Evolutionary conservation across 2,113 vertebrate species (phyloP), one percentile per base, ranked within the genome.

Genomic region (Eclectus roratus): DNA sequence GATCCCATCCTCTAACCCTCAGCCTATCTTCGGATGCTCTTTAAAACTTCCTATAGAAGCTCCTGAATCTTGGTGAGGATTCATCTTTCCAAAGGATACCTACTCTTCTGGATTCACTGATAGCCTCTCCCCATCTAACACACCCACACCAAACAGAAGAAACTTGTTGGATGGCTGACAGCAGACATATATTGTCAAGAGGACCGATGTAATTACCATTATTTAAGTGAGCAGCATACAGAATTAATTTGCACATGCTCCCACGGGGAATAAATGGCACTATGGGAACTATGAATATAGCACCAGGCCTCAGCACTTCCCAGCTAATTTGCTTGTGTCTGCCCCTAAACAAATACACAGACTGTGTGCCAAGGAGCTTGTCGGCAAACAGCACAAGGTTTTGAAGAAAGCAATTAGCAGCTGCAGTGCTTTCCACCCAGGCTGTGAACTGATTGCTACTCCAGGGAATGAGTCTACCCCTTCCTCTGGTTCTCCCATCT

Each of bases 211-310:
- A 97, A 93, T 95, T 97, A 95, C 94, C 92, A 84, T 77, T 70
- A 6, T 94, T 94, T 81, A 97, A 97, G 83, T 65, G 93, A 96
- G 94, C 83, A 95, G 92, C 83, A 78, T 91, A 86, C 93, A 93
- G 90, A 93, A 93, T 96, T 96, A 96, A 97, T 97, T 97, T 96
- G 88, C 94, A 96, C 90, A 35, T 86, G 92, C 41, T 92, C 83
- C 85, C 92, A 93, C 92, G 43, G 88, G 88, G 93, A 96, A 69
- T 93, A 93, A 96, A 79, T 79, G 80, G 73, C 83, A 71, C 73
- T 80, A 69, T 80, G 88, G 92, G 91, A 90, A 24, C 63, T 88
- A 41, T 71, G 77, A 86, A 90, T 74, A 84, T 85, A 94, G 83
- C 80, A 95, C 79, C 77, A 65, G 88, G 70, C 88, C 88, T 88